A percentile compares a stretch with the other conserved stretches of the same genome.
phyloP scores from a whole-genome alignment of 1,140 invertebrate species.

The Lordiphosa clarofinis region DNA sequence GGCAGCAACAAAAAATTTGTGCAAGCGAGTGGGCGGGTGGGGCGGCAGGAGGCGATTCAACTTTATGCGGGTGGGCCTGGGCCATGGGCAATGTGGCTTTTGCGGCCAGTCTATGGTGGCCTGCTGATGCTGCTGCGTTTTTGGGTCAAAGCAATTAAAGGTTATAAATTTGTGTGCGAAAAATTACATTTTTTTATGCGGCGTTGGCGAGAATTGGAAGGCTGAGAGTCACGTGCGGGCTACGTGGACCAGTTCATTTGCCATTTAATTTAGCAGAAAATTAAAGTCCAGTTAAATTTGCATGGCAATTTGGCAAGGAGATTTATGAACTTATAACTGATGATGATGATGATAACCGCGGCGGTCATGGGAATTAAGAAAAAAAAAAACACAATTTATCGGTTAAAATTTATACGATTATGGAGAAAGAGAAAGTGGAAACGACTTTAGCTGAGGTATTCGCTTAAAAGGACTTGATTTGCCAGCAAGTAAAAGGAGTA shows the following conservation, averaged over 20 bases:
- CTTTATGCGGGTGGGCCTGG: conserved; percentile 52
- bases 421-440: too few relatives aligned
- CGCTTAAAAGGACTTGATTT: too few relatives aligned
- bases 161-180: conserved; percentile 75
- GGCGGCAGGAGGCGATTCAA: conserved; percentile 13
- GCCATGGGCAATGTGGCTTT: conserved; percentile 66
- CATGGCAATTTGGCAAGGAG: conserved; percentile 56
- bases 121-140: conserved; percentile 47
- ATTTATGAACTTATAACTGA: conserved; percentile 53
- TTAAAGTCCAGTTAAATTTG: conserved; percentile 75
- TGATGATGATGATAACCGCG: conserved; percentile 1
- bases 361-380: too few relatives aligned
- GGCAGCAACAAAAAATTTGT: conserved; percentile 7
- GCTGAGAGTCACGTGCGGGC: conserved; percentile 45
- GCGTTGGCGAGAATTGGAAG: conserved; percentile 6
- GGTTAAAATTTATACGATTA: too few relatives aligned
- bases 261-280: conserved; percentile 75
- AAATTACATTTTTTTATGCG: conserved; percentile 59
- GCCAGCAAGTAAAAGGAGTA: too few relatives aligned
- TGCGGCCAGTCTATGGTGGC: conserved; percentile 41
- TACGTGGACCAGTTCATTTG: conserved; percentile 54
- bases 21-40: background rate
- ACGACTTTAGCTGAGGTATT: too few relatives aligned
- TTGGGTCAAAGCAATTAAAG: conserved; percentile 78
- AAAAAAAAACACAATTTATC: too few relatives aligned